These are phyloP conservation scores for Scolanthus callimorphus DNA, from an alignment of 92 coral and sea anemone species.

Conservation along the genomic window DNA sequence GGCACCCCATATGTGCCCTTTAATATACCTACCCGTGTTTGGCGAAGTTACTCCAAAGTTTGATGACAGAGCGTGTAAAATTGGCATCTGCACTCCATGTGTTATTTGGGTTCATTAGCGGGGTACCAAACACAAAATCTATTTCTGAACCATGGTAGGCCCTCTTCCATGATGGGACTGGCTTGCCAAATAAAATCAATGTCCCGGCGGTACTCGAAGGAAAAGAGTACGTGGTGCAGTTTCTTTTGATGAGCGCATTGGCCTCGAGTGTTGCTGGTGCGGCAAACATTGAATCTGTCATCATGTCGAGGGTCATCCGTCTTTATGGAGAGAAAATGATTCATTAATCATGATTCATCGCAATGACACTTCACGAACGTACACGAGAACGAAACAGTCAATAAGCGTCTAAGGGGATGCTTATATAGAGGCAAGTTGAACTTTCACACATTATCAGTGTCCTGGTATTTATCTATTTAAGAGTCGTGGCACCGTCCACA, in stretches of 20 bases:
- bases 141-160: conserved; percentile 13
- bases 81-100: conserved; percentile 1
- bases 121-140: conserved; percentile 13
- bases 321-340: no score
- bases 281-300: conserved; percentile 5
- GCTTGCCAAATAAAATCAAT: not conserved
- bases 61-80: conserved; percentile 14
- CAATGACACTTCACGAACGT: no score
- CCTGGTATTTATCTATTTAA: no score
- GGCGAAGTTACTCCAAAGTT: conserved; percentile 24
- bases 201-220: not conserved
- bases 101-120: not conserved
- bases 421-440: no score
- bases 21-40: conserved; percentile 25
- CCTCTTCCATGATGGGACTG: conserved; percentile 7
- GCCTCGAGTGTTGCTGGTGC: conserved; percentile 14
- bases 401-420: no score
- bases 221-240: conserved; percentile 8
- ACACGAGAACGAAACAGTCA: no score
- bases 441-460: no score
- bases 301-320: conserved; percentile 21
- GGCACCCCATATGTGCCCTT: no score
- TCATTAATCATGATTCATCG: no score
- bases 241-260: not conserved
- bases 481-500: no score